Evolutionary conservation across 2,797 vertebrate genomes (phyloP), one percentile per base, ranked within the genome.

Genomic region (Muscicapa comitata): DNA sequence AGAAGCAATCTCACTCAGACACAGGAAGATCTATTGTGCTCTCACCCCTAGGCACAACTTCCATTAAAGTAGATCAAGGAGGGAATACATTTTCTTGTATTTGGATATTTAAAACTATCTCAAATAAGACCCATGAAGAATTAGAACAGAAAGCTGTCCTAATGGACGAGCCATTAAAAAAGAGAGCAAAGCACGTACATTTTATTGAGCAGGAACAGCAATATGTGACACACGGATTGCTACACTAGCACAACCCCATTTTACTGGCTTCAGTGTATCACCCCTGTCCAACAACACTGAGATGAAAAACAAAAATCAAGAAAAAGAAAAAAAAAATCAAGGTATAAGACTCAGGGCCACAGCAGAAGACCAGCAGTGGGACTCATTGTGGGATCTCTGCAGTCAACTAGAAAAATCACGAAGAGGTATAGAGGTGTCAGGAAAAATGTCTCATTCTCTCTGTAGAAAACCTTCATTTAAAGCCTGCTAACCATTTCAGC

Each of bases 1-100:
- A 95, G 71, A 87, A 93, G 81, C 70, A 91, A 93, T 95, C 81
- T 93, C 58, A 50, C 58, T 74, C 50, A 92, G 90, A 89, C 58
- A 66, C 7, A 2, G n/a, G 66, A 92, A 96, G 83, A 95, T 94
- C 96, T 95, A 93, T 93, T 58, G 57, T 89, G 65, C 74, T 88
- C 72, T 87, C 83, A 92, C 83, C 81, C 54, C n/a, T 16, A 74
- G 83, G 19, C 70, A 87, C 70, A 95, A 66, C 58, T 91, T 73
- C 37, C 31, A 83, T 71, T 96, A 96, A 71, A 91, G 25, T 31
- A 83, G 59, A 82, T 89, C 65, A 86, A 88, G 55, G 45, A 89
- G 35, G 15, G 71, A 91, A 88, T 84, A 82, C 14, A 58, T 80
- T 93, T 92, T 37, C 59, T 65, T 31, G 7, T 58, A 76, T 90